Base-by-base conservation (phyloP, 1,140 invertebrate species). In the Diuraphis noxia region DNA sequence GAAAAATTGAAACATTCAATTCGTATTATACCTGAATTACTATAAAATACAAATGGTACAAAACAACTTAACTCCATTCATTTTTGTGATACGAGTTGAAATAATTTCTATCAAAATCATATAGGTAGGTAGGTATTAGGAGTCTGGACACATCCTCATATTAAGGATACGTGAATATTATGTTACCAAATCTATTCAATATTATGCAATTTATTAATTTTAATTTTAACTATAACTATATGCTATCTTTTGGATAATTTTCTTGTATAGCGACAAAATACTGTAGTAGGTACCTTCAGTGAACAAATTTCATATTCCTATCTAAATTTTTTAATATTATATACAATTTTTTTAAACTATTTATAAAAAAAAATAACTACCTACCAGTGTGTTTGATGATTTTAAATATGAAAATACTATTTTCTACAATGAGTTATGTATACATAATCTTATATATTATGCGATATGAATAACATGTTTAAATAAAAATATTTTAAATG, bases 1-100 rank as follows among this genome's bases (percentile, higher is more conserved):
- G 63, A 79, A 91, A 52, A 91, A 91, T 38, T 91, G 9, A 91
- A 30, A 25, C 2, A 85, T 21, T 85, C 8, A 34, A 85, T 49
- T 46, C n/a, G 4, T 72, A n/a, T 34, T 46, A 3, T 46, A 85
- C 41, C 19, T 34, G 41, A 49, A 85, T 85, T 85, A 85, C 30
- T 85, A 30, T 40, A 82, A 13, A 34, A 34, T 85, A 85, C n/a
- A 81, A n/a, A 85, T 34, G 5, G 25, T 63, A 30, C 56, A 72
- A n/a, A 72, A 72, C 4, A 5, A 21, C 34, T 72, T 72, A 72
- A 34, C 4, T n/a, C 0, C 19, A 72, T 72, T 72, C 19, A n/a
- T 17, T 72, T 19, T 72, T n/a, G 17, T 72, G 30, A 72, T 72
- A n/a, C 4, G 17, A 72, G n/a, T 49, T 21, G 46, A 21, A 72